These are phyloP conservation scores for Drosophila lacteicornis DNA, from an alignment of 1,140 invertebrate genomes.

Conservation along the genomic window DNA sequence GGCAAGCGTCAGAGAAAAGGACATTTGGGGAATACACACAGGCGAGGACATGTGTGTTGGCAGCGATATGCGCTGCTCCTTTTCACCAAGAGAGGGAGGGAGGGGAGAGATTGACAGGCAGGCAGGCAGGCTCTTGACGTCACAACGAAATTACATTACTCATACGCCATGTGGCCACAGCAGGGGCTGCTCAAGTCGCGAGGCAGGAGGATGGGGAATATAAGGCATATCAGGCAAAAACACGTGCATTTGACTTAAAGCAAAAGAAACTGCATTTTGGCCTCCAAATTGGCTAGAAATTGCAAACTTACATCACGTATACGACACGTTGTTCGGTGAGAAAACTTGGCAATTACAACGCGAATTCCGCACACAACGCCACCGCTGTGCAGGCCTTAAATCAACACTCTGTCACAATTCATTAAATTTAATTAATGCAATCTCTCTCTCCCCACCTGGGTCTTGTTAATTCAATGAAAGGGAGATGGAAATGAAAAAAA, in stretches of 20 bases:
- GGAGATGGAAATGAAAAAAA: neutral
- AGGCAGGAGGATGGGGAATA: neutral
- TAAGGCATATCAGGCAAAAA: conserved; percentile 31
- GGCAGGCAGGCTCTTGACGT: conserved; percentile 38
- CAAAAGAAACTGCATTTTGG: conserved; percentile 30
- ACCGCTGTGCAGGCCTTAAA: conserved; percentile 60
- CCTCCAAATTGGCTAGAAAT: conserved; percentile 38
- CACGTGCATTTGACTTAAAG: conserved; percentile 57
- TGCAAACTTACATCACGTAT: conserved; percentile 49
- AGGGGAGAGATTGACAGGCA: conserved; percentile 28
- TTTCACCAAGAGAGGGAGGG: neutral
- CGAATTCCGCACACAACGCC: conserved; percentile 18
- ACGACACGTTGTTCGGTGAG: conserved; percentile 18
- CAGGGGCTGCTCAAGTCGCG: conserved; percentile 1
- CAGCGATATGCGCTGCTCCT: conserved; percentile 3
- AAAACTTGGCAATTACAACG: conserved; percentile 37
- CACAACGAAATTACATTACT: conserved; percentile 70
- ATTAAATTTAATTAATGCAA: conserved; percentile 79
- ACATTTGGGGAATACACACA: conserved; percentile 38
- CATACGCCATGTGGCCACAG: conserved; percentile 52
- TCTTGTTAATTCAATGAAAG: conserved; percentile 35
- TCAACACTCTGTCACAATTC: conserved; percentile 74
- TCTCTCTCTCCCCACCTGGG: neutral
- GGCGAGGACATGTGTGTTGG: conserved; percentile 21
- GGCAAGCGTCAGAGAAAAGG: conserved; percentile 18